These are phyloP conservation scores for Leucophenga montana DNA, from an alignment of 2,888 invertebrate genomes.

Conservation along the genomic window DNA sequence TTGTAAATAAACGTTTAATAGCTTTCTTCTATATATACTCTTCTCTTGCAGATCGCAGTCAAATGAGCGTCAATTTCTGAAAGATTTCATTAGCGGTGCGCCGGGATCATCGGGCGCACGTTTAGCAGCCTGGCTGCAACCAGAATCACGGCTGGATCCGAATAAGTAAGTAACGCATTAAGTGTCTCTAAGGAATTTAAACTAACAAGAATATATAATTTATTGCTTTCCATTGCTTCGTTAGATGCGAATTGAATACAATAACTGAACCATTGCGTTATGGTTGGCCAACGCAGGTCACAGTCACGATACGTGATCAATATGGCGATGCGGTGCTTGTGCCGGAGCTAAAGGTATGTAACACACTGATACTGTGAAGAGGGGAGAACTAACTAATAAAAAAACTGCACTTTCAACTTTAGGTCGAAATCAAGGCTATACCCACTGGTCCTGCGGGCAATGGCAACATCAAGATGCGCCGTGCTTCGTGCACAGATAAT, in stretches of 20 bases:
- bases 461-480: slow-evolving; percentile 68
- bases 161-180: slow-evolving; percentile 67
- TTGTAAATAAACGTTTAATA: too few relatives aligned
- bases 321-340: slow-evolving; percentile 91
- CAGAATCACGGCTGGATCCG: slow-evolving; percentile 93
- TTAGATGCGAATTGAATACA: slow-evolving; percentile 86
- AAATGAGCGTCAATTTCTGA: slow-evolving; percentile 92
- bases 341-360: slow-evolving; percentile 85
- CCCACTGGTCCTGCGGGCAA: slow-evolving; percentile 69
- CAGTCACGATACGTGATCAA: slow-evolving; percentile 90
- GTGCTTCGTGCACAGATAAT: slow-evolving; percentile 64
- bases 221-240: not conserved
- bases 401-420: slow-evolving; percentile 5
- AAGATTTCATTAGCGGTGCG: slow-evolving; percentile 91
- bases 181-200: not conserved
- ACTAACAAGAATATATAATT: not conserved
- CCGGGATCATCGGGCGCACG: slow-evolving; percentile 91
- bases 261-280: slow-evolving; percentile 82
- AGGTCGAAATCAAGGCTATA: slow-evolving; percentile 73
- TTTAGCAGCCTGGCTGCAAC: slow-evolving; percentile 95
- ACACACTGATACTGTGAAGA: too few relatives aligned
- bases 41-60: slow-evolving; percentile 79
- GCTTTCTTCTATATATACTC: not conserved
- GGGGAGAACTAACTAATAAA: too few relatives aligned
- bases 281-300: slow-evolving; percentile 88